Evolutionary conservation across 2,797 vertebrate genomes (phyloP), one percentile per base, ranked within the genome.

Genomic region (Artibeus jamaicensis): DNA sequence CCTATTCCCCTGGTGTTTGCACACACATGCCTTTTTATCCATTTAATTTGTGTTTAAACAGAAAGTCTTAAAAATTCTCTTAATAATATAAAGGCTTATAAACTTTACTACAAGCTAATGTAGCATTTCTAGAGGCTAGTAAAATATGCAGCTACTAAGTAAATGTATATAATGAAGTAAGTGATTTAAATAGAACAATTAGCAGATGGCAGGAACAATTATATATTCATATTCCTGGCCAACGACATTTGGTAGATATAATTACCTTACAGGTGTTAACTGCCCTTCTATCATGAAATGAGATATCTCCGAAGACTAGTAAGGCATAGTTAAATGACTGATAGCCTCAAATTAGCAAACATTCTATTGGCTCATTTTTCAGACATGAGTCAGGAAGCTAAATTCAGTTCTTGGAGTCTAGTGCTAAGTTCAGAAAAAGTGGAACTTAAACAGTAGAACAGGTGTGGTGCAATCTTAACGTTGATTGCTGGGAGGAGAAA

Each of bases 251-350:
- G 98, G 98, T 98, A 98, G 98, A 97, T 98, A 98, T 98, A 98
- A 98, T 99, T 98, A 98, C 98, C 98, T 98, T 98, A 98, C 98
- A 99, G 98, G 98, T 98, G 98, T 98, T 99, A 98, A 97, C 97
- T 98, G 97, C 97, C 98, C 98, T 98, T 98, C 79, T 97, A 86
- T 98, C n/a, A 12, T 93, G 96, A 95, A 98, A 98, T n/a, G 92
- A 98, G 97, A 95, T 97, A 91, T 98, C 98, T 98, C 96, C 88
- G 87, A 98, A 89, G 96, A 95, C 96, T 96, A 59, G 94, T 97
- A 97, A 97, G 97, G 65, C 95, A 96, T 94, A 83, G 93, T 95
- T 98, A 98, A 98, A 97, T 98, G 97, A 98, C 96, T 97, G 83
- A 96, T 97, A 97, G 93, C 87, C 97, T 85, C 96, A 97, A 96